Evolutionary conservation across 2,113 vertebrate species (phyloP).

Genomic region (Bos taurus): ARS-UCD2.0 NC_037340.1:59180001-59180500

Average conservation of each 20-base stretch:
- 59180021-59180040: background rate
- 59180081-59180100: background rate
- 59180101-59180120: background rate
- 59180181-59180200: background rate
- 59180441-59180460: background rate
- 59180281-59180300: background rate
- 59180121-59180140: background rate
- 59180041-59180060: background rate
- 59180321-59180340: too few species aligned
- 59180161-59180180: background rate
- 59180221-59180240: background rate
- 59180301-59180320: background rate
- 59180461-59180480: too few species aligned
- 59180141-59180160: background rate
- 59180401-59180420: background rate
- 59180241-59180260: background rate
- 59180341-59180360: background rate
- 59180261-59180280: background rate
- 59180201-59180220: background rate
- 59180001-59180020: too few species aligned
- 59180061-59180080: background rate
- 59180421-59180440: background rate
- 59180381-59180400: background rate
- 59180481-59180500: background rate
- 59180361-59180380: too few species aligned